Base-by-base conservation (phyloP, 2,797 vertebrate genomes). In the Pseudochromis fuscus region DNA sequence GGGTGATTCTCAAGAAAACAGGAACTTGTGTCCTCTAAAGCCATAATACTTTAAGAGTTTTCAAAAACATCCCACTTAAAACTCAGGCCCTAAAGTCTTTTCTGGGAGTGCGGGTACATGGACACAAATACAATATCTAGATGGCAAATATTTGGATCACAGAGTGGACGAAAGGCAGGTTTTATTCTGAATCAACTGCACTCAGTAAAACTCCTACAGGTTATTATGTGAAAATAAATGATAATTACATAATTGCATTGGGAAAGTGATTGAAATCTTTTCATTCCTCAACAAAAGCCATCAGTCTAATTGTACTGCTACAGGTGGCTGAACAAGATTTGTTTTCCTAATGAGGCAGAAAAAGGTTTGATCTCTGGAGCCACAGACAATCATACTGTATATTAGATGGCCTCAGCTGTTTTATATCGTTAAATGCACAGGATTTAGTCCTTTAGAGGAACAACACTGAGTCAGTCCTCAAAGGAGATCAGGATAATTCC, bases 391-490 rank as follows among this genome's bases (percentile, higher is more conserved):
- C 19, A 5, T 1, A 31, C 23, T 30, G 27, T 35, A 6, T 7
- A 56, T 5, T 42, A 38, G 15, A 66, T 0, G 4, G 9, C 11
- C 33, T 42, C 1, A 13, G 35, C 10, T 18, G 8, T 9, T 6
- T 30, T 21, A 0, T 19, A 24, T 25, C 21, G 21, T 15, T 46
- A 46, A 23, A 59, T 49, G 27, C 18, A 27, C 4, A 7, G 28
- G 12, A 33, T n/a, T 57, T n/a, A 30, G 35, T 44, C 9, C 48
- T 49, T 71, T 37, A 50, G 24, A 27, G 30, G 16, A 31, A 61
- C 37, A 18, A 13, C 33, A 50, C 27, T 61, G n/a, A n/a, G 49
- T 23, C 31, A 13, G 19, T 8, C 40, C 19, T 21, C 45, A 24
- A 15, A 31, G 11, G 7, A 25, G 24, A 23, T 57, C 30, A 21